Evolutionary conservation across 2,797 vertebrate genomes (phyloP).

Genomic region (Gymnoscopelus microlampas): DNA sequence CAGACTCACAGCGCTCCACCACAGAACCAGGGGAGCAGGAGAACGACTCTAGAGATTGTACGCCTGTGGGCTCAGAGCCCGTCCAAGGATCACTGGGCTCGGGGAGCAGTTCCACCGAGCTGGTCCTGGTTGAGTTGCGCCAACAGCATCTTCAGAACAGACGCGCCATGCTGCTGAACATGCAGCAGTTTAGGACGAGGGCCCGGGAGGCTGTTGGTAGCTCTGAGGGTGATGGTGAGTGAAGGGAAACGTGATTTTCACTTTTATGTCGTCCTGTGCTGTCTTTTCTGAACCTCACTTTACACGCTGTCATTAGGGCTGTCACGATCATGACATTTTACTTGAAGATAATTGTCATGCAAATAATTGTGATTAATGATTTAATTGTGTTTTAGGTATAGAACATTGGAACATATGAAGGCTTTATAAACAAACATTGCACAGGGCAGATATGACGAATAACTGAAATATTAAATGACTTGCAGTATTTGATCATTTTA

Average conservation of each 20-base stretch:
- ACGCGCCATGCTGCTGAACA: conserved; percentile 38
- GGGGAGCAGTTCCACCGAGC: rapidly evolving
- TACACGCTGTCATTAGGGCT: too few relatives aligned
- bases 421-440: too few relatives aligned
- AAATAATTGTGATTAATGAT: too few relatives aligned
- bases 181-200: conserved; percentile 32
- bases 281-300: not conserved
- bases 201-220: not conserved
- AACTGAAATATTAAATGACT: too few relatives aligned
- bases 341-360: too few relatives aligned
- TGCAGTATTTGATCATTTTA: too few relatives aligned
- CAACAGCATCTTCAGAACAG: conserved; percentile 61
- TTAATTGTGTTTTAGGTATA: too few relatives aligned
- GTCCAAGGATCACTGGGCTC: not conserved
- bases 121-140: conserved; percentile 42
- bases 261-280: not conserved
- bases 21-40: not conserved
- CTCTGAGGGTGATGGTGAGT: conserved; percentile 39
- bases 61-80: not conserved
- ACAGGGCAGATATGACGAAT: too few relatives aligned
- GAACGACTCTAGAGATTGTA: not conserved
- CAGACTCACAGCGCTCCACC: rapidly evolving
- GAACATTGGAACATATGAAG: too few relatives aligned
- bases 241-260: not conserved
- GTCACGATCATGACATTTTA: too few relatives aligned